phyloP scores from a whole-genome alignment of 2,888 invertebrate genomes.

The Clistopyga incitator region DNA sequence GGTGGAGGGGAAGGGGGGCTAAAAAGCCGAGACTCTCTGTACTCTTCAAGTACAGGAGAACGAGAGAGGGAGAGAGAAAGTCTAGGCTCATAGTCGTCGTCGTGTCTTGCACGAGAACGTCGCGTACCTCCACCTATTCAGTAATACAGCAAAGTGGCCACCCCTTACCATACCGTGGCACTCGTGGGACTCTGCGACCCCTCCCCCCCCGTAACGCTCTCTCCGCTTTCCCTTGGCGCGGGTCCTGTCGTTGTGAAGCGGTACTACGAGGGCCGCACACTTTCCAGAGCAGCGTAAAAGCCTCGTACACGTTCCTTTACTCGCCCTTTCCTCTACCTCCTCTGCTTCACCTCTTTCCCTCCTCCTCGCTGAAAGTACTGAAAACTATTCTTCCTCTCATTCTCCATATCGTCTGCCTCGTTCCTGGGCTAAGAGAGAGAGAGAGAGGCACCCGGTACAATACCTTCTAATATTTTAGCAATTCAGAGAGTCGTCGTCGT shows the following conservation, averaged over 20 bases:
- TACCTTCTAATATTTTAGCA: slow-evolving; percentile 65
- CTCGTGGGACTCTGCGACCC: slow-evolving; percentile 45
- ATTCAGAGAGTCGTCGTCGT: slow-evolving; percentile 49
- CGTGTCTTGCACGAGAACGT: slow-evolving; percentile 47
- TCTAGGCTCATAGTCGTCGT: slow-evolving; percentile 45
- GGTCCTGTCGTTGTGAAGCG: slow-evolving; percentile 11
- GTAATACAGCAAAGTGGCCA: slow-evolving; percentile 66
- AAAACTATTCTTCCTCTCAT: slow-evolving; percentile 55
- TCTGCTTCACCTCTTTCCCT: slow-evolving; percentile 38
- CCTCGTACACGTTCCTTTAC: slow-evolving; percentile 1
- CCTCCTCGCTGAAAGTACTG: slow-evolving; percentile 45
- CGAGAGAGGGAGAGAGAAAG: slow-evolving; percentile 37
- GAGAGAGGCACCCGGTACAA: slow-evolving; percentile 17
- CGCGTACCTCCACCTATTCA: slow-evolving; percentile 39
- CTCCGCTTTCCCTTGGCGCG: slow-evolving; percentile 23
- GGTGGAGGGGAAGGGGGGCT: not conserved
- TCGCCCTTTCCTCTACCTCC: slow-evolving; percentile 30
- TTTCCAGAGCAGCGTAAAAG: slow-evolving; percentile 35
- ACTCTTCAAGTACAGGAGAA: slow-evolving; percentile 33
- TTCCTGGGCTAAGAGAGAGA: slow-evolving; percentile 6
- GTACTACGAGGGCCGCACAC: slow-evolving; percentile 42
- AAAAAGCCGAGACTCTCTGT: slow-evolving; percentile 42
- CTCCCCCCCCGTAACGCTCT: slow-evolving; percentile 29
- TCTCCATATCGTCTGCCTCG: slow-evolving; percentile 49
- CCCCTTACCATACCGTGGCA: slow-evolving; percentile 53